A percentile compares a stretch with the other conserved stretches of the same genome.
Conservation (phyloP, 2,797 vertebrate species). For the Limosa lapponica region DNA sequence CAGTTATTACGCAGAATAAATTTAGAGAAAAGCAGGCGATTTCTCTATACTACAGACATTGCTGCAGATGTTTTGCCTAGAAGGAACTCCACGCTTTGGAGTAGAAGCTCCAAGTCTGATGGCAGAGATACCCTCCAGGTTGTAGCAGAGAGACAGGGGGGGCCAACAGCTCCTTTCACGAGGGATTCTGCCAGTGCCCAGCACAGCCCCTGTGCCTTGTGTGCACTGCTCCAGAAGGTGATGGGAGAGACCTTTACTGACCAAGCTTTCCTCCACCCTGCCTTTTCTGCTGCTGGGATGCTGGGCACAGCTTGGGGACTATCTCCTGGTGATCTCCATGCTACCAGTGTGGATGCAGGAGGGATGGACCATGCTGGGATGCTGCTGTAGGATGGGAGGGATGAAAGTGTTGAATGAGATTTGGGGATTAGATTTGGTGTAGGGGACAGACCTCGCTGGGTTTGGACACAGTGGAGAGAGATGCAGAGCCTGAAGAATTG, state of each 20-base stretch:
- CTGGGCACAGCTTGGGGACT: not conserved
- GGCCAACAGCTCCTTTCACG: accelerated
- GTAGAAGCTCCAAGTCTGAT: not conserved
- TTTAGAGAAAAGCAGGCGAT: not conserved
- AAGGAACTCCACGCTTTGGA: not conserved
- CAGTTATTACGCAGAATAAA: not conserved
- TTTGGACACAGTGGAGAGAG: not conserved
- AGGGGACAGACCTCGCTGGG: not conserved
- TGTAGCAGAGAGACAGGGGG: not conserved
- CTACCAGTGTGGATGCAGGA: not conserved
- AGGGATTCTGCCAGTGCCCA: not conserved
- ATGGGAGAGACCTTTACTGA: not conserved
- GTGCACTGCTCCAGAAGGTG: accelerated
- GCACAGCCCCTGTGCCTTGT: not conserved
- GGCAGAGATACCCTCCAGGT: not conserved
- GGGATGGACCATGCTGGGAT: not conserved
- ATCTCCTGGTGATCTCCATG: not conserved
- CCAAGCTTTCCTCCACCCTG: not conserved
- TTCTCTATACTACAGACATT: not conserved
- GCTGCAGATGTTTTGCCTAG: not conserved
- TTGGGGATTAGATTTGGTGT: not conserved
- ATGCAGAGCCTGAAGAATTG: not conserved
- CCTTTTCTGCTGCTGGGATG: not conserved
- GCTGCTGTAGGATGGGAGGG: not conserved
- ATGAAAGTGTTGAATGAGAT: not conserved